phyloP scores from a whole-genome alignment of 2,888 invertebrate species.

The Lycia hirtaria region DNA sequence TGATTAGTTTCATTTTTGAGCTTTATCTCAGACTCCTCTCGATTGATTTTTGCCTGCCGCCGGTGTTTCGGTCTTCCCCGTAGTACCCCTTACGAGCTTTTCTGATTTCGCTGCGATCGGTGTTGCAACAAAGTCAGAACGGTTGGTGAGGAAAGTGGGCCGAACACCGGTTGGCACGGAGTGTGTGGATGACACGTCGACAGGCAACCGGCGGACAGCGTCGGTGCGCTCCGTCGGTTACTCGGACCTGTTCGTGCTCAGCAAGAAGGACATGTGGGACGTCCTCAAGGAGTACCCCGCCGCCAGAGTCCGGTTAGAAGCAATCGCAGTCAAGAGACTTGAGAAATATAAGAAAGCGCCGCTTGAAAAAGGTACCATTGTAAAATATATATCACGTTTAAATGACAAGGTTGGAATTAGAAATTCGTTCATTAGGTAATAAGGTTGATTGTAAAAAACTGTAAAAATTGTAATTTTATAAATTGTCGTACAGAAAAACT shows the following conservation, averaged over 20 bases:
- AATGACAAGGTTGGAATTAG: not conserved
- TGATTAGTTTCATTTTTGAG: constrained; percentile 52
- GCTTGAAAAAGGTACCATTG: constrained; percentile 93
- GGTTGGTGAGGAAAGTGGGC: constrained; percentile 42
- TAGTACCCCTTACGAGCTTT: constrained; percentile 26
- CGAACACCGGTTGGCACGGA: constrained; percentile 82
- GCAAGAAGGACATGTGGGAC: constrained; percentile 99
- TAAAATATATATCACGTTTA: not conserved
- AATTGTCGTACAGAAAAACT: not conserved
- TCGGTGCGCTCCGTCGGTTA: constrained; percentile 99
- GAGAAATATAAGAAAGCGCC: constrained; percentile 99
- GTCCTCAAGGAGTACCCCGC: constrained; percentile 98
- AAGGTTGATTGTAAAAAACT: not conserved
- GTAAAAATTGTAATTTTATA: not conserved
- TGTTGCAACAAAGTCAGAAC: constrained; percentile 47
- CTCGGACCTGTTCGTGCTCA: constrained; percentile 98
- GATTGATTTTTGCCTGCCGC: constrained; percentile 54
- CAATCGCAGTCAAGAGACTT: constrained; percentile 98
- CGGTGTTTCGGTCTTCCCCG: constrained; percentile 64
- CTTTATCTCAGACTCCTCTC: constrained; percentile 49
- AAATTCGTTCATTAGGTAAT: not conserved
- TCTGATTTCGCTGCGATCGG: constrained; percentile 12
- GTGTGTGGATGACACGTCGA: constrained; percentile 85
- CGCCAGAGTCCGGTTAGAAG: constrained; percentile 96
- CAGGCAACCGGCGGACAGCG: constrained; percentile 99